Evolutionary conservation across 2,797 vertebrate species (phyloP), one percentile per base, ranked within the genome.

Genomic region (Brachyrhaphis roseni): DNA sequence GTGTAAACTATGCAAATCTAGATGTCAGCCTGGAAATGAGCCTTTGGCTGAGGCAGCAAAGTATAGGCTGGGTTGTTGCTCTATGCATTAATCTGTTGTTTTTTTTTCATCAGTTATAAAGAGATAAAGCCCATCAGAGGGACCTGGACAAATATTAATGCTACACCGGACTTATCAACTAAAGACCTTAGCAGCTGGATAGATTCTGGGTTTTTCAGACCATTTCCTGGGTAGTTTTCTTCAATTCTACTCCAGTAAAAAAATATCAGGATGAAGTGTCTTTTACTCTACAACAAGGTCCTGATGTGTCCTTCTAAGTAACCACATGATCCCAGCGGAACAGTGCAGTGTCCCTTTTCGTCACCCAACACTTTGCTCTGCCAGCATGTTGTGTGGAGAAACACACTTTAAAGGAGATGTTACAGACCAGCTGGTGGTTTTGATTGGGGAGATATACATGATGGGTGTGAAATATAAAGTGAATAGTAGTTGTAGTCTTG

Each of bases 1-100:
- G 3, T 79, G 12, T 62, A 70, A 68, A 59, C 23, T 77, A 82
- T 88, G 75, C 74, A 86, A 77, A n/a, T 78, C 71, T 74, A 49
- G 8, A 68, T 26, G 39, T 68, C 64, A 26, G 64, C 36, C 20
- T 68, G 34, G 20, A 26, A 39, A 41, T 68, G 8, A 71, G 26
- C 68, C 39, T 26, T 16, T 43, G 68, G 68, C n/a, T 71, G 41
- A 71, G 68, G n/a, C 41, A 43, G 66, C n/a, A 26, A 71, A 28
- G 68, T 28, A 45, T 45, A 81, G 8, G 36, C 57, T 26, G 16
- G 75, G 74, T 68, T 70, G 13, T 72, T 59, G n/a, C 64, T 75
- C 20, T 43, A 11, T 39, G 59, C 28, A 45, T 26, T 41, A 41
- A n/a, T 51, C 39, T 57, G 39, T 68, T n/a, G 5, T 41, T 43